Base-by-base conservation (phyloP, 92 coral and sea anemone species). In the Blastomussa wellsi region DNA sequence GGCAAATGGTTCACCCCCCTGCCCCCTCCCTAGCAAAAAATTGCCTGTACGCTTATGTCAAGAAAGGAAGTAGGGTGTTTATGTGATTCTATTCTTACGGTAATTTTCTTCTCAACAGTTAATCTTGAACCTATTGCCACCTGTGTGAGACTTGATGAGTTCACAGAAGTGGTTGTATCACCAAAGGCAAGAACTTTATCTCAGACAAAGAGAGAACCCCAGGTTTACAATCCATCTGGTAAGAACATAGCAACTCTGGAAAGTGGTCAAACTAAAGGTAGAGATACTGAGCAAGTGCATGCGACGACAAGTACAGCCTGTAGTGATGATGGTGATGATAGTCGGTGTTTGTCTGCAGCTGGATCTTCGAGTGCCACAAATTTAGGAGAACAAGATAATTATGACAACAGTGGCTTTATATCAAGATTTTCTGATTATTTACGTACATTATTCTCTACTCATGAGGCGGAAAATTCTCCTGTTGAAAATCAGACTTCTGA, bases 101-200 rank as follows among this genome's bases (percentile, higher is more conserved):
- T n/a, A n/a, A n/a, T n/a, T 70, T 37, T 39, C 7, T 37, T 7
- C 15, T 11, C 74, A 12, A 28, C 47, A 96, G 99, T 87, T 36
- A 83, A 76, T 16, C 81, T 90, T 35, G 92, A 88, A 79, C 99
- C 99, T 26, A 51, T 20, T 15, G 85, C 90, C 72, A 44, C 66
- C 11, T 96, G 95, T 82, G 85, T 90, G 33, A 88, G 88, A 62
- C 85, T 96, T 55, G 97, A 94, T 51, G 97, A 96, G 86, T 93
- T 92, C 69, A 94, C 99, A 13, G 97, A 96, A 72, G 94, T 96
- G n/a, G 78, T 90, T 36, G 77, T 96, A 39, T 82, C 95, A 17
- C 93, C 96, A 49, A 91, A 90, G 81, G 44, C 82, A 81, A 89
- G 95, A 65, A 47, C 36, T 81, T 55, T 80, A 26, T 11, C 79